Evolutionary conservation across 2,888 invertebrate genomes (phyloP).

Genomic region (Agrenia bidenticulata): DNA sequence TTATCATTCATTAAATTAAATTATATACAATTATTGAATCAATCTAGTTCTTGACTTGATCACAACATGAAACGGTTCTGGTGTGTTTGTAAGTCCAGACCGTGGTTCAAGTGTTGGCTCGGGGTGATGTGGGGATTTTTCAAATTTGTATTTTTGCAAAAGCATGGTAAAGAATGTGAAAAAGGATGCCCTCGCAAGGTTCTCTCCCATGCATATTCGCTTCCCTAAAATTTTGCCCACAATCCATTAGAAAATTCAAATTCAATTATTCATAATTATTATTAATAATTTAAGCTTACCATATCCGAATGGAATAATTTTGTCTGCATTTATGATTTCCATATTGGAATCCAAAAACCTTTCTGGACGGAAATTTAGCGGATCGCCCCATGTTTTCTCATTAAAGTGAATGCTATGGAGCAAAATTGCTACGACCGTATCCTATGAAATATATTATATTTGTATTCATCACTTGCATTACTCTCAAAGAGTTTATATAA

Average conservation of each 20-base stretch:
- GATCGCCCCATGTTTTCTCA: slow-evolving; percentile 1
- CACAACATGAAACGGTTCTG: slow-evolving; percentile 21
- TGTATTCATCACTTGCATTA: not conserved
- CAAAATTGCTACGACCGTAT: slow-evolving; percentile 34
- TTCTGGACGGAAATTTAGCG: not conserved
- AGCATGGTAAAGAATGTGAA: slow-evolving; percentile 38
- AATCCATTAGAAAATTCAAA: too few relatives aligned
- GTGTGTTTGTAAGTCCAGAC: slow-evolving; percentile 23
- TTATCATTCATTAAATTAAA: too few relatives aligned
- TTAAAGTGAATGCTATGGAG: slow-evolving; percentile 24
- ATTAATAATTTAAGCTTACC: not conserved
- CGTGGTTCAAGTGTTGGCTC: slow-evolving; percentile 6
- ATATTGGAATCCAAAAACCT: not conserved
- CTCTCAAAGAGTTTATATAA: too few relatives aligned
- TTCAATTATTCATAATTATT: not conserved
- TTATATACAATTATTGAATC: too few relatives aligned
- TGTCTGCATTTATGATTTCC: slow-evolving; percentile 1
- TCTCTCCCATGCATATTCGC: slow-evolving; percentile 36
- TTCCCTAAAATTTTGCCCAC: slow-evolving; percentile 35
- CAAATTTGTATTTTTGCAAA: slow-evolving; percentile 37
- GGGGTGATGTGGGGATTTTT: slow-evolving; percentile 6
- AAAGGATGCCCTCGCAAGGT: slow-evolving; percentile 29
- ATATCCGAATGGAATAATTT: slow-evolving; percentile 7
- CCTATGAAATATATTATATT: slow-evolving; percentile 20
- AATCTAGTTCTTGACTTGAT: slow-evolving; percentile 3